Percentiles rank a stretch among this genome's conserved stretches.
Conservation (phyloP, 2,888 invertebrate genomes). For the Caradrina clavipalpis region DNA sequence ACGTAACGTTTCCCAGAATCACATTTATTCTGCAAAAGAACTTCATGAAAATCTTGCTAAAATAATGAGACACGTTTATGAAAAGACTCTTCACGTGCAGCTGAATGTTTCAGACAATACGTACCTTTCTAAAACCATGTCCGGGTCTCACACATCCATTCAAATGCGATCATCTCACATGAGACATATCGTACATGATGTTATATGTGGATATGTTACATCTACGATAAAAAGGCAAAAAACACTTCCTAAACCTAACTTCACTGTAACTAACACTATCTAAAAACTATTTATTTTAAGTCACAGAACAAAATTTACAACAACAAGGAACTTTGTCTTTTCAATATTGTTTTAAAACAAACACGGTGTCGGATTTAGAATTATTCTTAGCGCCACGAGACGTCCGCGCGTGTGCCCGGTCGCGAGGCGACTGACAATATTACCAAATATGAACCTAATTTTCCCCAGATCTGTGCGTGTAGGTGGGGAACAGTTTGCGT, state of each 20-base stretch:
- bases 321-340: constrained; percentile 58
- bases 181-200: constrained; percentile 53
- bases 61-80: neutral
- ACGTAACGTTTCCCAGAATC: neutral
- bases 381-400: constrained; percentile 36
- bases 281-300: constrained; percentile 44
- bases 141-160: constrained; percentile 62
- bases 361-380: constrained; percentile 57
- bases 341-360: constrained; percentile 65
- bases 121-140: constrained; percentile 65
- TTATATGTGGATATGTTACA: too few relatives aligned
- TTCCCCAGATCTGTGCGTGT: constrained; percentile 73
- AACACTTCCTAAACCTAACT: constrained; percentile 58
- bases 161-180: constrained; percentile 56
- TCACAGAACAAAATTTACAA: constrained; percentile 45
- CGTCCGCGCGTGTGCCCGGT: constrained; percentile 66
- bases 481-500: constrained; percentile 71
- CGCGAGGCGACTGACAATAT: constrained; percentile 80
- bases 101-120: constrained; percentile 45
- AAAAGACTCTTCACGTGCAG: constrained; percentile 18
- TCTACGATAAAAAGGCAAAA: constrained; percentile 46
- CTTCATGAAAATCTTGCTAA: neutral
- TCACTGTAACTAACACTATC: constrained; percentile 54
- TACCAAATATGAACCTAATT: constrained; percentile 83
- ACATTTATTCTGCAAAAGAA: neutral